These are phyloP conservation scores for Ariopsis seemanni DNA, from an alignment of 2,113 vertebrate species.

Conservation along the genomic window DNA sequence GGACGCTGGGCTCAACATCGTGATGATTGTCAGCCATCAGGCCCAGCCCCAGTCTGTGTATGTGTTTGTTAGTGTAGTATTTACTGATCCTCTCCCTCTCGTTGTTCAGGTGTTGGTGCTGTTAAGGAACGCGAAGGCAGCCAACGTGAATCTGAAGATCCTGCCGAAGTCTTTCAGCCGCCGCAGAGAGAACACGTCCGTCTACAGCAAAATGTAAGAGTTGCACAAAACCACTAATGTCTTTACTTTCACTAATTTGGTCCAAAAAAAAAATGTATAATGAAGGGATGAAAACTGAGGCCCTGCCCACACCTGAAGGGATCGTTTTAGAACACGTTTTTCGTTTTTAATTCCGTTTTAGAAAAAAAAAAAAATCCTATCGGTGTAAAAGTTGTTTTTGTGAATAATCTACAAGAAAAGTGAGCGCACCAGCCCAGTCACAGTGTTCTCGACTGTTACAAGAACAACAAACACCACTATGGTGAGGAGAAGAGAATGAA, in stretches of 20 bases:
- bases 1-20: too few species aligned
- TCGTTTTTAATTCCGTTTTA: not conserved
- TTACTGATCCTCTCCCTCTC: too few species aligned
- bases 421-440: not conserved
- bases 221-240: not conserved
- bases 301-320: not conserved
- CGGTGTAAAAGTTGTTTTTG: not conserved
- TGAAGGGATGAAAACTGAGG: not conserved
- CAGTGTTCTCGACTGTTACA: too few species aligned
- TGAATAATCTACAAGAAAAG: not conserved
- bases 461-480: not conserved
- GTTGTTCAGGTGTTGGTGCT: conserved; percentile 75
- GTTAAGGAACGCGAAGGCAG: conserved; percentile 75
- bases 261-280: not conserved
- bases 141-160: conserved; percentile 80
- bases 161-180: conserved; percentile 85
- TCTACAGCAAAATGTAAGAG: conserved; percentile 78
- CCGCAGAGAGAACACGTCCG: conserved; percentile 87
- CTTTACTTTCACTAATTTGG: not conserved
- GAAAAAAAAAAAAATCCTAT: not conserved
- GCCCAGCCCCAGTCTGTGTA: not conserved
- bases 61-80: not conserved
- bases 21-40: too few species aligned
- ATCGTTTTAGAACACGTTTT: not conserved
- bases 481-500: not conserved